Percentiles rank a stretch among this genome's conserved stretches.
phyloP scores from a whole-genome alignment of 2,113 vertebrate species.

The Chitala chitala region DNA sequence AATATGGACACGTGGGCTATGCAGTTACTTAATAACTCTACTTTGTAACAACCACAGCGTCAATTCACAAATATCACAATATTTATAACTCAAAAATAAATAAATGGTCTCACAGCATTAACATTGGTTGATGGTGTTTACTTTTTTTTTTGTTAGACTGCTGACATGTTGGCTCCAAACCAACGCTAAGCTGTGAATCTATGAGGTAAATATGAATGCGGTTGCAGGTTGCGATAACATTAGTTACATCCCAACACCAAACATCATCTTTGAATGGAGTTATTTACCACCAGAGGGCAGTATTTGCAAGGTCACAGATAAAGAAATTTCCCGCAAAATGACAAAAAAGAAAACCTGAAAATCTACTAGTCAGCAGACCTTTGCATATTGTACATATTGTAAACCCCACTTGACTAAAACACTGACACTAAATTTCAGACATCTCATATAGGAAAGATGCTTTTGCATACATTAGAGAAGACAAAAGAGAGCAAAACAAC shows the following conservation, averaged over 20 bases:
- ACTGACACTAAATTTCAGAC: slow-evolving; percentile 44
- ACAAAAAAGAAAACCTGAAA: background rate
- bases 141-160: background rate
- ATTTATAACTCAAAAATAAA: background rate
- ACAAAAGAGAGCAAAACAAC: slow-evolving; percentile 12
- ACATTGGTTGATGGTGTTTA: background rate
- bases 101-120: slow-evolving; percentile 9
- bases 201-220: background rate
- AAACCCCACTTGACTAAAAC: slow-evolving; percentile 45
- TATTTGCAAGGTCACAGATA: slow-evolving; percentile 26
- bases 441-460: slow-evolving; percentile 34
- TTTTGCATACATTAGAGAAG: slow-evolving; percentile 44
- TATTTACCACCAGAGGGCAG: slow-evolving; percentile 47
- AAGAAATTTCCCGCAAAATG: background rate
- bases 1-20: background rate
- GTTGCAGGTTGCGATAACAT: background rate
- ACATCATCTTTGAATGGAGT: background rate
- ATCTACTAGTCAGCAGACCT: slow-evolving; percentile 24
- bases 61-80: slow-evolving; percentile 10
- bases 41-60: slow-evolving; percentile 18
- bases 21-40: slow-evolving; percentile 14
- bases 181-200: background rate
- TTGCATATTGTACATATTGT: slow-evolving; percentile 53
- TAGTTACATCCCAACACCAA: background rate
- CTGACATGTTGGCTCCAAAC: background rate